Base-by-base conservation (phyloP, 2,888 invertebrate genomes). In the Protonemura montana region DNA sequence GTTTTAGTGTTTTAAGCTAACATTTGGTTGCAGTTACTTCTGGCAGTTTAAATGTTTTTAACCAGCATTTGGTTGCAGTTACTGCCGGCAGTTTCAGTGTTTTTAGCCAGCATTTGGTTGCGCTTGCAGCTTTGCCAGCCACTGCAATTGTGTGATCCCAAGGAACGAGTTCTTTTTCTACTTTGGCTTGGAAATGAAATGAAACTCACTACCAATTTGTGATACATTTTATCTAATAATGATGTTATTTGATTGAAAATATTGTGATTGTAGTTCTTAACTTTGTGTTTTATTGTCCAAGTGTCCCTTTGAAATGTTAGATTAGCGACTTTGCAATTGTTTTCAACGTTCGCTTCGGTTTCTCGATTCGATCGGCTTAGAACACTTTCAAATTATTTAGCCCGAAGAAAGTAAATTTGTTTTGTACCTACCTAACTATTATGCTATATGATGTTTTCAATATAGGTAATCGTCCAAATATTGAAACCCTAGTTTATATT, bases 191-290 rank as follows among this genome's bases (percentile, higher is more conserved):
- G 82, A 30, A 35, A n/a, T 41, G 26, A 83, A 83, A 35, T 83
- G 82, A 83, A 83, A 83, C 82, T 83, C 82, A 83, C 82, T 83
- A 83, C 82, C 82, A 83, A 83, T 83, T 83, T 83, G 82, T 83
- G 82, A 83, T 83, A 83, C 82, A 41, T 83, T 83, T 78, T 41
- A 83, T 81, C 81, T 81, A 81, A 81, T 81, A 59, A 59, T 59
- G 59, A 78, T 83, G 82, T 83, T 83, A 41, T 25, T 83, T 83
- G 82, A 83, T 83, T 83, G 35, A 83, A 83, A 41, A 83, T 78
- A 83, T 41, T 83, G 35, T 35, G 35, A 42, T 41, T 83, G 82
- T 83, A 83, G 82, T 41, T 42, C 13, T 83, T 83, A 83, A 35
- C 41, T 41, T 83, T 83, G 29, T 35, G 29, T 30, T 83, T 83